phyloP scores from a whole-genome alignment of 2,113 vertebrate genomes.

The Aptenodytes patagonicus region DNA sequence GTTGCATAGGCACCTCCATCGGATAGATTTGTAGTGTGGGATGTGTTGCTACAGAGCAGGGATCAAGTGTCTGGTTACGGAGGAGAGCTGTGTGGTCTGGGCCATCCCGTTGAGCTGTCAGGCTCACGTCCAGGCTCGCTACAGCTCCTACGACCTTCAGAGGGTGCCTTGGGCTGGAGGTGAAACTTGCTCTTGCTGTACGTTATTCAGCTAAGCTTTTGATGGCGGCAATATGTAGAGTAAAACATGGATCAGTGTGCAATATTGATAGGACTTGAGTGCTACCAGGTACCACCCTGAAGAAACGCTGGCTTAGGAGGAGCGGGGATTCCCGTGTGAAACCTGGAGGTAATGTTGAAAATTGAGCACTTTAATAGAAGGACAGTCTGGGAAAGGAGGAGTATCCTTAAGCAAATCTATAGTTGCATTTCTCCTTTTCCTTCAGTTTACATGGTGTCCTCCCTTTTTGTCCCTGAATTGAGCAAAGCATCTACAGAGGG shows the following conservation, averaged over 20 bases:
- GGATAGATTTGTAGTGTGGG: too few species aligned
- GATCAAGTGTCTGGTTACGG: background rate
- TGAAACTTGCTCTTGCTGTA: background rate
- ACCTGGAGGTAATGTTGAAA: background rate
- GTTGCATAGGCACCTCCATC: accelerated
- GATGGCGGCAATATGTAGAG: background rate
- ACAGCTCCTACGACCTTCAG: background rate
- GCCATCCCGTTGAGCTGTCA: background rate
- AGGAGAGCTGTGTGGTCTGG: background rate
- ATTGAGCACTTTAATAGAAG: background rate
- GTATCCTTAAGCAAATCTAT: accelerated
- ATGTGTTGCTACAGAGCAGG: background rate
- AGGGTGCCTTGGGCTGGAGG: background rate
- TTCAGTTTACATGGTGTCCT: background rate
- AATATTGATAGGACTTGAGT: background rate
- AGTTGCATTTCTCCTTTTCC: background rate
- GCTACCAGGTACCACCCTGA: background rate
- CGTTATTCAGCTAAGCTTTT: background rate
- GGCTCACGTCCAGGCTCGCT: background rate
- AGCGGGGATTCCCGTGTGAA: background rate
- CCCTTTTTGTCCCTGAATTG: background rate
- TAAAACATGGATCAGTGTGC: too few species aligned
- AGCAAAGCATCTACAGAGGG: background rate
- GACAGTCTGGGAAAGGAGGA: background rate
- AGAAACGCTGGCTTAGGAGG: background rate